A percentile compares a stretch with the other conserved stretches of the same genome.
Evolutionary conservation across 2,797 vertebrate genomes (phyloP).

Genomic region (Acestrorhynchus altus): DNA sequence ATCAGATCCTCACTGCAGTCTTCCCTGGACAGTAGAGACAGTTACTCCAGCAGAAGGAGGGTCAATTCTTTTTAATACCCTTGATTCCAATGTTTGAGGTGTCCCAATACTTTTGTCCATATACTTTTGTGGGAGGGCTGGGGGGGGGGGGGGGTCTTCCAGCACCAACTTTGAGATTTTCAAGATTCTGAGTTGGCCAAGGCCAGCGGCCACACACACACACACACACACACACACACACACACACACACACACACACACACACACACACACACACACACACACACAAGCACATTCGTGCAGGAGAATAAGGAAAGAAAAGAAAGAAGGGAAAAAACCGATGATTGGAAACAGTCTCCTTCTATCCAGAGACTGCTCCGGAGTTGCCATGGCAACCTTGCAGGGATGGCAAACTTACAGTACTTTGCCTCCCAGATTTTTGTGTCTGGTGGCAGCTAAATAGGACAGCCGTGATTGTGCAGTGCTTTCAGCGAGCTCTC

Average conservation of each 20-base stretch:
- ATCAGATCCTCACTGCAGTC: too few species aligned
- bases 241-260: too few species aligned
- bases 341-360: slow-evolving; percentile 57
- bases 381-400: slow-evolving; percentile 62
- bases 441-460: slow-evolving; percentile 48
- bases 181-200: neutral
- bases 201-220: neutral
- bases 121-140: too few species aligned
- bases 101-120: too few species aligned
- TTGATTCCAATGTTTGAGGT: too few species aligned
- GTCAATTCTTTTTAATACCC: too few species aligned
- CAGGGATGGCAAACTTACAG: slow-evolving; percentile 59
- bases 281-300: neutral
- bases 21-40: too few species aligned
- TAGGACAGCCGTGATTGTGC: slow-evolving; percentile 46
- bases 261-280: neutral
- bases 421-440: slow-evolving; percentile 56
- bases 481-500: slow-evolving; percentile 20
- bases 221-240: neutral
- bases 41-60: too few species aligned
- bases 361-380: slow-evolving; percentile 48
- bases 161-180: neutral
- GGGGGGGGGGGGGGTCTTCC: too few species aligned
- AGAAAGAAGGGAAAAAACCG: slow-evolving; percentile 35
- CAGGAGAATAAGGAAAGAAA: neutral